Evolutionary conservation across 2,113 vertebrate genomes (phyloP).

Genomic region (Raja brachyura): DNA sequence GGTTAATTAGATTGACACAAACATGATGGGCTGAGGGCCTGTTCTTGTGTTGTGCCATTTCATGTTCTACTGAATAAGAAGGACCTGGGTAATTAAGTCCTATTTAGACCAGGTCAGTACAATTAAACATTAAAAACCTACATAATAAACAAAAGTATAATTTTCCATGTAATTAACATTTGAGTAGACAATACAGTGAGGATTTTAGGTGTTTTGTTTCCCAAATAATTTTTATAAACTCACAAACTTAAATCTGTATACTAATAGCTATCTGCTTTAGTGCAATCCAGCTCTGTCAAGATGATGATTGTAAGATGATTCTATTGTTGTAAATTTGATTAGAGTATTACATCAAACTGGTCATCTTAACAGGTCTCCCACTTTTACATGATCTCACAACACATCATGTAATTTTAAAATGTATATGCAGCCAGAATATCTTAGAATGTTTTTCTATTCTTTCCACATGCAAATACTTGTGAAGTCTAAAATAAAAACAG

Average conservation of each 20-base stretch:
- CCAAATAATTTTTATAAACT: background rate
- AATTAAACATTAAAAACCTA: background rate
- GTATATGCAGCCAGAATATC: too few species aligned
- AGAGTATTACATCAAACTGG: too few species aligned
- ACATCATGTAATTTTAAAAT: too few species aligned
- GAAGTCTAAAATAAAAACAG: too few species aligned
- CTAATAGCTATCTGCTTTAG: background rate
- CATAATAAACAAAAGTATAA: background rate
- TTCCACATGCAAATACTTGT: too few species aligned
- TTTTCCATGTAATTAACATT: background rate
- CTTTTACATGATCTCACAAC: too few species aligned
- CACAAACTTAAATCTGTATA: background rate
- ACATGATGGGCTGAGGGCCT: too few species aligned
- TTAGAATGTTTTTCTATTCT: too few species aligned
- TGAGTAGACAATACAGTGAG: background rate
- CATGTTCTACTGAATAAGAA: too few species aligned
- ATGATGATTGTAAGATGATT: background rate
- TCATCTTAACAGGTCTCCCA: too few species aligned
- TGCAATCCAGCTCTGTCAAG: background rate
- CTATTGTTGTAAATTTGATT: background rate
- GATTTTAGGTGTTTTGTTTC: background rate
- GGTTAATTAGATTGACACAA: too few species aligned
- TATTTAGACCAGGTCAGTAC: background rate
- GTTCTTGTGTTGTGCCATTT: too few species aligned
- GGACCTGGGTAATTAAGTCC: background rate